These are phyloP conservation scores for Sebastes taczanowskii DNA, from an alignment of 2,797 vertebrate genomes.

Conservation along the genomic window DNA sequence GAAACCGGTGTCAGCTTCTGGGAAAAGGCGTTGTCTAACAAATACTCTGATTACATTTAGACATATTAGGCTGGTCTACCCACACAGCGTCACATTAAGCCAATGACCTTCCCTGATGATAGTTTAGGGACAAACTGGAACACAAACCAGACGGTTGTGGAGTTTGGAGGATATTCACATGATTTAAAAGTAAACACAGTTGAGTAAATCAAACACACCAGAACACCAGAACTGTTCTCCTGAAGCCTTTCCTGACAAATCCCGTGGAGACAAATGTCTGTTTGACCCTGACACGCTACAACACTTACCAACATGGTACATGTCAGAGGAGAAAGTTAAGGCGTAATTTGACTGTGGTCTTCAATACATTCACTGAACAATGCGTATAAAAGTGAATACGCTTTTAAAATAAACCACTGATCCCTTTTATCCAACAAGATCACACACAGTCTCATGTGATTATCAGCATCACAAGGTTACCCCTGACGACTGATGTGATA, in stretches of 20 bases:
- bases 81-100: not conserved
- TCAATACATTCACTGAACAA: not conserved
- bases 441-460: not conserved
- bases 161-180: not conserved
- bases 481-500: not conserved
- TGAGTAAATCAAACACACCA: not conserved
- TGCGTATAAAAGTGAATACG: not conserved
- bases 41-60: conserved; percentile 49
- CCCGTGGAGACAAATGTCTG: not conserved
- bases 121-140: not conserved
- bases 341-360: too few species aligned
- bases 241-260: not conserved
- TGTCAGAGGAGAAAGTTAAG: not conserved
- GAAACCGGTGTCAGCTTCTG: conserved; percentile 96
- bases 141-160: not conserved
- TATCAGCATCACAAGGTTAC: not conserved
- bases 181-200: not conserved
- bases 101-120: not conserved
- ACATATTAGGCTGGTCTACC: conserved; percentile 1
- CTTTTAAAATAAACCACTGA: too few species aligned
- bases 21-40: conserved; percentile 75
- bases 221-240: not conserved
- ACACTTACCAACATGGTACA: not conserved
- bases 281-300: not conserved
- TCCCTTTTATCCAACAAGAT: not conserved